Evolutionary conservation across 2,113 vertebrate species (phyloP).

Genomic region (Glaucomys volans): DNA sequence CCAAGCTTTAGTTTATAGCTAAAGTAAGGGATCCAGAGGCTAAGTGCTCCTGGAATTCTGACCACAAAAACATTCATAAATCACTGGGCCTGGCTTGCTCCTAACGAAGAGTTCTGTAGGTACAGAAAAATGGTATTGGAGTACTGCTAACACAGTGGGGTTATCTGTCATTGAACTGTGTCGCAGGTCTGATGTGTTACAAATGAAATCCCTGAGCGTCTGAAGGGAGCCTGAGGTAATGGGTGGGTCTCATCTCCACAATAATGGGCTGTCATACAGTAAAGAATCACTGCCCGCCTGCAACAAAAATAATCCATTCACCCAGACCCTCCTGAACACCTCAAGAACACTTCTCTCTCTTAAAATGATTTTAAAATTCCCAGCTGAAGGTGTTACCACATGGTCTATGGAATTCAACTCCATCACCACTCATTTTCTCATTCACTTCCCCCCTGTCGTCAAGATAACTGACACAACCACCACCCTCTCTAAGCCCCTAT

Average conservation of each 20-base stretch:
- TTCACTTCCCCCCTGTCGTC: background rate
- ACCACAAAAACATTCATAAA: conserved; percentile 8
- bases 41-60: background rate
- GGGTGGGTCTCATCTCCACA: background rate
- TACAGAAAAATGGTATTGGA: background rate
- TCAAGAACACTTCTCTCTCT: background rate
- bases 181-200: background rate
- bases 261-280: background rate
- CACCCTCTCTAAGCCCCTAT: background rate
- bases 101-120: background rate
- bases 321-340: background rate
- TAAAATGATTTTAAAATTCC: background rate
- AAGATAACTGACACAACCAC: background rate
- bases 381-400: background rate
- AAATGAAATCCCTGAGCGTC: background rate
- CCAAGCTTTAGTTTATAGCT: background rate
- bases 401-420: background rate
- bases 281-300: background rate
- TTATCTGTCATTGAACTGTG: background rate
- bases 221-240: background rate
- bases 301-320: background rate
- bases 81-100: background rate
- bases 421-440: background rate
- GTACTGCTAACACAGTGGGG: background rate
- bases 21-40: background rate